These are phyloP conservation scores for Anthoscopus minutus DNA, from an alignment of 2,113 vertebrate genomes.

Conservation along the genomic window DNA sequence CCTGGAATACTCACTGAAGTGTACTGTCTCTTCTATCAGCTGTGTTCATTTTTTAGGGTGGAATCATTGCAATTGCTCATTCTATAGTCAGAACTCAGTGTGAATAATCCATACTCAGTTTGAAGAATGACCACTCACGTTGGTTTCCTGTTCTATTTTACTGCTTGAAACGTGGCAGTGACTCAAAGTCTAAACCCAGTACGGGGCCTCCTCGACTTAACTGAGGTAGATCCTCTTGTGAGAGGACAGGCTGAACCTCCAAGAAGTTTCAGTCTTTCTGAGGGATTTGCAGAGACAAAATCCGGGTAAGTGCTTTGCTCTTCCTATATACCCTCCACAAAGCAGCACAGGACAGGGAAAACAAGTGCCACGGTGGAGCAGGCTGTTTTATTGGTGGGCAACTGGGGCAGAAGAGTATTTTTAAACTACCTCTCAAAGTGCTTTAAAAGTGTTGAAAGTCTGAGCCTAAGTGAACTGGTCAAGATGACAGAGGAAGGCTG, in stretches of 20 bases:
- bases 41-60: not conserved
- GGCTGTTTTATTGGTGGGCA: not conserved
- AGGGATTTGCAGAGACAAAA: not conserved
- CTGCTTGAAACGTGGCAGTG: not conserved
- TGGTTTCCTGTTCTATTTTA: not conserved
- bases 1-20: accelerated
- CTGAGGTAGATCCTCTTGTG: not conserved
- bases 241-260: not conserved
- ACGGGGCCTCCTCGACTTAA: not conserved
- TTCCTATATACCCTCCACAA: not conserved
- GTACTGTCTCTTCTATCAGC: not conserved
- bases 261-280: not conserved
- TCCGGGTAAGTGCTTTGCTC: not conserved
- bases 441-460: not conserved
- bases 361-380: not conserved
- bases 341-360: not conserved
- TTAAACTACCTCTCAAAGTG: not conserved
- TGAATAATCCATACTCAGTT: not conserved
- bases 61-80: not conserved
- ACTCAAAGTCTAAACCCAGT: not conserved
- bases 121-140: not conserved
- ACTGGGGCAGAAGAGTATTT: not conserved
- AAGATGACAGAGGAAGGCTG: not conserved
- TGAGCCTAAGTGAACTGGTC: not conserved
- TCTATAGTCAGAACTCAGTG: not conserved